Evolutionary conservation across 2,888 invertebrate genomes (phyloP).

Genomic region (Uropetala carovei): DNA sequence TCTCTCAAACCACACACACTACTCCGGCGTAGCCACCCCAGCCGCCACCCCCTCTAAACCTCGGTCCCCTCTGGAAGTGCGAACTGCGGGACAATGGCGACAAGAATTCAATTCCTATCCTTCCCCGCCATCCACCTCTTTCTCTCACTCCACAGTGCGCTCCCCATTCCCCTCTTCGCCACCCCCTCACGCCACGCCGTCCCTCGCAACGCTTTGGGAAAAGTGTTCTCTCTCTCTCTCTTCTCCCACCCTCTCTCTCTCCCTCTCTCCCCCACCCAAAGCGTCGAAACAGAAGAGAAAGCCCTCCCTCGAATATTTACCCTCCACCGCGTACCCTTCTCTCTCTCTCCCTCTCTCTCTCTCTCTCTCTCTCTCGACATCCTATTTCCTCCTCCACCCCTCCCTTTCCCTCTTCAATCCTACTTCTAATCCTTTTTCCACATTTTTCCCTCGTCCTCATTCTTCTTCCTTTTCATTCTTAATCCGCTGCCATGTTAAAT

Average conservation of each 20-base stretch:
- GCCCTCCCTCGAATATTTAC: slow-evolving; percentile 25
- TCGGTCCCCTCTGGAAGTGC: background rate
- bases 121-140: background rate
- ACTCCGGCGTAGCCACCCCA: background rate
- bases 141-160: background rate
- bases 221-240: slow-evolving; percentile 24
- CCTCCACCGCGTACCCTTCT: background rate
- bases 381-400: background rate
- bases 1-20: slow-evolving; percentile 35
- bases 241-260: background rate
- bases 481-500: too few species aligned
- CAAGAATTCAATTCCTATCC: slow-evolving; percentile 57
- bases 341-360: background rate
- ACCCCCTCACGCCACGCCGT: background rate
- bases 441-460: background rate
- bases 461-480: too few species aligned
- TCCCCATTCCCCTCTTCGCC: background rate
- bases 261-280: background rate
- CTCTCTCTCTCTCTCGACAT: background rate
- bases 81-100: slow-evolving; percentile 63
- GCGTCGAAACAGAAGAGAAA: background rate
- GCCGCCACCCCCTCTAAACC: background rate
- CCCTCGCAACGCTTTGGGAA: slow-evolving; percentile 13
- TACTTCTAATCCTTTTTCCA: slow-evolving; percentile 1
- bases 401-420: background rate